Evolutionary conservation across 2,797 vertebrate genomes (phyloP).

Genomic region (Melopsittacus undulatus): DNA sequence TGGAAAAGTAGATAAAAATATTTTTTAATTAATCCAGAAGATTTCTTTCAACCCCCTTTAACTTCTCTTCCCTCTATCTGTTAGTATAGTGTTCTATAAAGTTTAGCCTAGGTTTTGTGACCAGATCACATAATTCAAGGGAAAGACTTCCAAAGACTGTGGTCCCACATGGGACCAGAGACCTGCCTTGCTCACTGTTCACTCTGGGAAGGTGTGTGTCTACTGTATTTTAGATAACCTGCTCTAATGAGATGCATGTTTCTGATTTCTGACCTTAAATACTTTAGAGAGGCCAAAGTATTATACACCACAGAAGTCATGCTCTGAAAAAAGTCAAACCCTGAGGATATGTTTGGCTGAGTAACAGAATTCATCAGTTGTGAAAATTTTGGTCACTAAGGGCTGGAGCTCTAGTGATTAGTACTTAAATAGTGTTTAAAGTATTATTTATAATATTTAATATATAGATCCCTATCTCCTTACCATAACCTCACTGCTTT

Average conservation of each 20-base stretch:
- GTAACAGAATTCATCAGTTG: neutral
- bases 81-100: neutral
- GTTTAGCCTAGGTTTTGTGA: neutral
- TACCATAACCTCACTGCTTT: neutral
- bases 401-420: neutral
- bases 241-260: rapidly evolving
- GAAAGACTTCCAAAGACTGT: neutral
- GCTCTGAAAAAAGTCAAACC: neutral
- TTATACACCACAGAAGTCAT: neutral
- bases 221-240: rapidly evolving
- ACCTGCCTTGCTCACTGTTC: rapidly evolving
- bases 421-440: neutral
- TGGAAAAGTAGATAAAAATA: neutral
- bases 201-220: rapidly evolving
- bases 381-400: neutral
- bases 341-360: rapidly evolving
- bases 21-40: neutral
- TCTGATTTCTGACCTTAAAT: neutral
- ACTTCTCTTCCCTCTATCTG: neutral
- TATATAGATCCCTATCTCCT: neutral
- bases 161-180: neutral
- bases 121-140: neutral
- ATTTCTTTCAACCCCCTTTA: neutral
- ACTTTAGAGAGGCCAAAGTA: neutral
- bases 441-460: no score